A percentile compares a stretch with the other conserved stretches of the same genome.
Conservation (phyloP, 1,140 invertebrate species). For the Cydia strobilella region DNA sequence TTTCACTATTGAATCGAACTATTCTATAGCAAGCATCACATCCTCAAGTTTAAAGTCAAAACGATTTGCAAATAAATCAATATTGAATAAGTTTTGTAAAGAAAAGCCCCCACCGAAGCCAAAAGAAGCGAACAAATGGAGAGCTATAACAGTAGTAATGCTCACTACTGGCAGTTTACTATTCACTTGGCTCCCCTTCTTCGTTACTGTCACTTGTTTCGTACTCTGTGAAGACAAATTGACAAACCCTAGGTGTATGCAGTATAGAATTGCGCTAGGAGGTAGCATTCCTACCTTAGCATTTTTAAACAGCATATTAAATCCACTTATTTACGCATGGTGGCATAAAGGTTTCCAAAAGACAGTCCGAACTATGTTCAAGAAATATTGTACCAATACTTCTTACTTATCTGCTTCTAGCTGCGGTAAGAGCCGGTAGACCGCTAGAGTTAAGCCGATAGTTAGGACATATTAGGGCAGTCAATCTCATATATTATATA, state of each 20-base stretch:
- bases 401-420: conserved; percentile 8
- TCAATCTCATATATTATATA: background rate
- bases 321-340: conserved; percentile 87
- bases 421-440: too few species aligned
- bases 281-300: conserved; percentile 81
- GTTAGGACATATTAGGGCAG: background rate
- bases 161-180: conserved; percentile 81
- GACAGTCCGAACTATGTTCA: conserved; percentile 46
- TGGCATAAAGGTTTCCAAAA: conserved; percentile 84
- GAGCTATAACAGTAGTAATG: conserved; percentile 81
- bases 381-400: conserved; percentile 46
- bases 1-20: conserved; percentile 49
- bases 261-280: conserved; percentile 70
- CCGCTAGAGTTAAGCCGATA: background rate
- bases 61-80: conserved; percentile 34
- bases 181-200: conserved; percentile 70
- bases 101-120: conserved; percentile 39
- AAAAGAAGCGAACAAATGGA: conserved; percentile 78
- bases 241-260: conserved; percentile 68
- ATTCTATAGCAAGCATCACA: conserved; percentile 36
- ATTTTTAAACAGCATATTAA: conserved; percentile 85
- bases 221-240: conserved; percentile 75
- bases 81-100: background rate
- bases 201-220: conserved; percentile 77
- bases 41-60: conserved; percentile 21